Conservation (phyloP, 1,140 invertebrate species). For the Rhopalosiphum padi region DNA sequence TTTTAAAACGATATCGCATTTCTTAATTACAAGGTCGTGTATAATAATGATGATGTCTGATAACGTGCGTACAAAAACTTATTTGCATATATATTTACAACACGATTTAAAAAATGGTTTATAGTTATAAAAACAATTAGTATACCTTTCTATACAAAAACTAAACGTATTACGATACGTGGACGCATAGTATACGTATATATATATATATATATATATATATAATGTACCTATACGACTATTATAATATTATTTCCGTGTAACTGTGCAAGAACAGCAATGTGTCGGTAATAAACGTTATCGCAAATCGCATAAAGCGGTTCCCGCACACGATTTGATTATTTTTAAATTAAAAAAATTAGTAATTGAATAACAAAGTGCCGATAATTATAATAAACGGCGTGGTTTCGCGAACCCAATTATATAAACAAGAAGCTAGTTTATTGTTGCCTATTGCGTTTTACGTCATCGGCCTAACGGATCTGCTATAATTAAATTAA, state of each 20-base stretch:
- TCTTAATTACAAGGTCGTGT: constrained; percentile 11
- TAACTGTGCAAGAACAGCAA: neutral
- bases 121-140: constrained; percentile 26
- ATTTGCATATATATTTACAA: constrained; percentile 27
- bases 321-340: neutral
- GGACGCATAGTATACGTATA: neutral
- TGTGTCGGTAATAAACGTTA: neutral
- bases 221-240: neutral
- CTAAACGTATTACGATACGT: constrained; percentile 5
- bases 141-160: neutral
- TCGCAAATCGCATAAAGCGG: neutral
- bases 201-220: neutral
- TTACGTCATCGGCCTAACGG: neutral
- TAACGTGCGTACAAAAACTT: neutral
- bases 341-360: constrained; percentile 38
- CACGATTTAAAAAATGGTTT: neutral
- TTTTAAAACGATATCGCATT: constrained; percentile 23
- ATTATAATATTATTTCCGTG: neutral
- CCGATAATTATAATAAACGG: constrained; percentile 12
- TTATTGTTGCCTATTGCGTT: neutral
- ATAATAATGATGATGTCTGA: constrained; percentile 22
- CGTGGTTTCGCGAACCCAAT: neutral
- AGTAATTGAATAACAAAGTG: constrained; percentile 12
- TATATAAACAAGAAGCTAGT: neutral
- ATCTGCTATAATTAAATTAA: neutral